Conservation (phyloP, 2,797 vertebrate genomes). For the Loriculus beryllinus region DNA sequence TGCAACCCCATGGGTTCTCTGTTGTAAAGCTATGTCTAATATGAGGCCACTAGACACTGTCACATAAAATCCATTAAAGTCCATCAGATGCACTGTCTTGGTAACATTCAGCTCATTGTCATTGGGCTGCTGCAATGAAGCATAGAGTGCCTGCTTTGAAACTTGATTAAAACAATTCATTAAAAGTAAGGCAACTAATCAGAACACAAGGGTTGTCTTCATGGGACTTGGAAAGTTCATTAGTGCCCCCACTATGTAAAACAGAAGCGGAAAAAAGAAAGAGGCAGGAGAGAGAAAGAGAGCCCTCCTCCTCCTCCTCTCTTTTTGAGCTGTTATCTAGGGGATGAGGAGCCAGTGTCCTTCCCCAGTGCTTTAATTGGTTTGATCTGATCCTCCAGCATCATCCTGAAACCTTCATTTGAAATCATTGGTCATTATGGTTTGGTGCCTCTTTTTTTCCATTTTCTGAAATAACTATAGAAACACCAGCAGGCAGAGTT, state of each 20-base stretch:
- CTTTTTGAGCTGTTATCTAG: not conserved
- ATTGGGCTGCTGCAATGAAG: slow-evolving; percentile 69
- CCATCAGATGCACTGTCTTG: slow-evolving; percentile 70
- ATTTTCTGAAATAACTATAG: not conserved
- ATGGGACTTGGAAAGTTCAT: slow-evolving; percentile 66
- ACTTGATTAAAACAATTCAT: slow-evolving; percentile 76
- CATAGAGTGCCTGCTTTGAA: slow-evolving; percentile 70
- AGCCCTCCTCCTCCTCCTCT: not conserved
- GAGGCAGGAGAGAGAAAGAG: not conserved
- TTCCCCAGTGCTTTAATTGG: slow-evolving; percentile 1
- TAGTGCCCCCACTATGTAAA: slow-evolving; percentile 38
- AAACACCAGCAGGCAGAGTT: not conserved
- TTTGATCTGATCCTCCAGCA: slow-evolving; percentile 10
- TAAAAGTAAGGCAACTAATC: slow-evolving; percentile 68
- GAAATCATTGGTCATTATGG: not conserved
- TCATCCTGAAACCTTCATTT: not conserved
- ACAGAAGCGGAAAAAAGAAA: not conserved
- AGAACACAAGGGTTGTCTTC: slow-evolving; percentile 57
- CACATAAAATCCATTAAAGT: slow-evolving; percentile 74
- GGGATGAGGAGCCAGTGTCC: not conserved
- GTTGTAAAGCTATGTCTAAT: slow-evolving; percentile 70
- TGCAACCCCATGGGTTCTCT: slow-evolving; percentile 65
- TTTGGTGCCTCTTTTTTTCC: not conserved
- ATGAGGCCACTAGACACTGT: slow-evolving; percentile 68
- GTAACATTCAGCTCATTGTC: slow-evolving; percentile 68